Evolutionary conservation across 2,113 vertebrate genomes (phyloP).

Genomic region (Myotis brandtii): DNA sequence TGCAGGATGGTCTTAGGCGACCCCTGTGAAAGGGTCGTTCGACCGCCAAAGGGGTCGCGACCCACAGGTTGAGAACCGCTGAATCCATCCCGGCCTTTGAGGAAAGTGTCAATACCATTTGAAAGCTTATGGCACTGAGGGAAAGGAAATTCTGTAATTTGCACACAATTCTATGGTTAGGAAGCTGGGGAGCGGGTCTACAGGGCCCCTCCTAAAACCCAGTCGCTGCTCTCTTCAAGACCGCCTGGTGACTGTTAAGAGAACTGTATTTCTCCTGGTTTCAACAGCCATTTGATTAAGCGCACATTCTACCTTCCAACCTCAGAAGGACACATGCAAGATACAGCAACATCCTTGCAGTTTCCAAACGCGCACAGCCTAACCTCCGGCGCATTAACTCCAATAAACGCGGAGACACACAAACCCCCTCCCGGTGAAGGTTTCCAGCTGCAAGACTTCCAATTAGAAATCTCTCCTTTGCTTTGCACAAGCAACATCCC

Average conservation of each 20-base stretch:
- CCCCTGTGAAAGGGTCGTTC: too few species aligned
- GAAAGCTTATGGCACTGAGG: neutral
- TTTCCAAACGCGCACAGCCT: slow-evolving; percentile 37
- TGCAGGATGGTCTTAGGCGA: too few species aligned
- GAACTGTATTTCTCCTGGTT: slow-evolving; percentile 4
- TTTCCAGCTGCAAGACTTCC: slow-evolving; percentile 80
- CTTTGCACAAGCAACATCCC: slow-evolving; percentile 68
- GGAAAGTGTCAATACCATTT: neutral
- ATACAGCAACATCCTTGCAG: slow-evolving; percentile 40
- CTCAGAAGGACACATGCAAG: slow-evolving; percentile 15
- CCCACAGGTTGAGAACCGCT: too few species aligned
- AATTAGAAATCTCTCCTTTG: slow-evolving; percentile 80
- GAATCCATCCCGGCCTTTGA: neutral
- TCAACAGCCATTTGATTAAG: slow-evolving; percentile 27
- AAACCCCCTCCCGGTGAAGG: neutral
- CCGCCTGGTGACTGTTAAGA: neutral
- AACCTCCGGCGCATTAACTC: slow-evolving; percentile 50
- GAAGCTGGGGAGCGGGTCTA: neutral
- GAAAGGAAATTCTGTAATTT: neutral
- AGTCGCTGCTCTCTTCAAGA: neutral
- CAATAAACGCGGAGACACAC: slow-evolving; percentile 77
- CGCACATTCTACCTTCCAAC: slow-evolving; percentile 1
- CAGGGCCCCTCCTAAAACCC: neutral
- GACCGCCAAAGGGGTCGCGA: too few species aligned
- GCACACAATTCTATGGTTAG: neutral